A percentile compares a stretch with the other conserved stretches of the same genome.
phyloP scores from a whole-genome alignment of 2,113 vertebrate genomes.

The Megaceryle torquata region DNA sequence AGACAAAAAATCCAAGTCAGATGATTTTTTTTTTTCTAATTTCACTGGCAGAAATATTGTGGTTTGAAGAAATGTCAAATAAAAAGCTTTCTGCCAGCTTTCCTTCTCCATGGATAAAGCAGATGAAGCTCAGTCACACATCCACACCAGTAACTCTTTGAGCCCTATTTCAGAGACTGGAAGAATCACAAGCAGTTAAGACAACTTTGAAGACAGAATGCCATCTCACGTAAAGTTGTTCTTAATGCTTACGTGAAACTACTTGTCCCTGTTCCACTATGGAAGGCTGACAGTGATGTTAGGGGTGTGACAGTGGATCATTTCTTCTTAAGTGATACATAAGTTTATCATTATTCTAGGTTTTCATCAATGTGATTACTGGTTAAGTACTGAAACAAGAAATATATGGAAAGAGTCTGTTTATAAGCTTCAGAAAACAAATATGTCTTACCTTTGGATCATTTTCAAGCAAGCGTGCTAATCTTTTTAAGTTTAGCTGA shows the following conservation, averaged over 20 bases:
- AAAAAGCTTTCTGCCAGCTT: neutral
- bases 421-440: neutral
- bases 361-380: neutral
- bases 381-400: neutral
- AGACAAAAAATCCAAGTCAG: too few species aligned
- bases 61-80: neutral
- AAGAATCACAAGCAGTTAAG: neutral
- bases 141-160: neutral
- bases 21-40: neutral
- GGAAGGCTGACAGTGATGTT: neutral
- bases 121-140: neutral
- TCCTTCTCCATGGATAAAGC: neutral
- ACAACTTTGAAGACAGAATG: neutral
- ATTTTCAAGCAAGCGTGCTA: conserved; percentile 70
- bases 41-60: neutral
- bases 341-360: neutral
- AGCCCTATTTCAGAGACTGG: neutral
- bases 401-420: neutral
- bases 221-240: neutral
- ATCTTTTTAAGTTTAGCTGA: conserved; percentile 69
- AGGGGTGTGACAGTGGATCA: neutral
- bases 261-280: neutral
- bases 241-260: neutral
- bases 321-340: neutral
- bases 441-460: conserved; percentile 73